Percentiles rank a stretch among this genome's conserved stretches.
Conservation (phyloP, 64 coral and sea anemone genomes). For the Exaiptasia diaphana region DNA sequence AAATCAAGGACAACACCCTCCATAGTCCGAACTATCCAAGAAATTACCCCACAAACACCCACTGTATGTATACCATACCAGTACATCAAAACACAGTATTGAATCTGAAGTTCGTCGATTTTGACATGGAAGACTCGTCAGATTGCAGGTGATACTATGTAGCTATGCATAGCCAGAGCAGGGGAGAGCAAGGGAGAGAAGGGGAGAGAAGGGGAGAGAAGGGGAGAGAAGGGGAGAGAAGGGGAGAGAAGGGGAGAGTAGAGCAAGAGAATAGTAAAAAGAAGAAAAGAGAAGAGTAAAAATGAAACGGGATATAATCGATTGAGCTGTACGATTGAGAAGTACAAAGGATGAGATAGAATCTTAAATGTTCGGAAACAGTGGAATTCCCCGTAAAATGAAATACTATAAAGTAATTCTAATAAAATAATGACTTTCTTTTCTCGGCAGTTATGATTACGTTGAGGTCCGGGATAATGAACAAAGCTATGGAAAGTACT, state of each 20-base stretch:
- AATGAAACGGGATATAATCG: not conserved
- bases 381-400: no score
- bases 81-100: not conserved
- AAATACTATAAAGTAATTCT: no score
- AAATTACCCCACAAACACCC: not conserved
- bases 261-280: not conserved
- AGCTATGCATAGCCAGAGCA: not conserved
- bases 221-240: not conserved
- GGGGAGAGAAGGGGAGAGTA: not conserved
- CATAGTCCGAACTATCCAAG: not conserved
- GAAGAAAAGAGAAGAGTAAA: not conserved
- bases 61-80: not conserved
- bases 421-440: not conserved
- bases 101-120: not conserved
- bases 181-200: not conserved
- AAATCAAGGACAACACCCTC: not conserved
- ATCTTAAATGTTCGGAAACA: no score
- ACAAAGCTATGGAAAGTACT: not conserved
- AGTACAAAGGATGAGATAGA: no score
- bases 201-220: not conserved
- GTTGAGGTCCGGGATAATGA: not conserved
- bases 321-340: not conserved
- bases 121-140: not conserved
- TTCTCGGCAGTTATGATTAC: not conserved
- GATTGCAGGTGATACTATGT: not conserved